Conservation (phyloP, 2,888 invertebrate genomes). For the Lepidocyrtinus sp. region DNA sequence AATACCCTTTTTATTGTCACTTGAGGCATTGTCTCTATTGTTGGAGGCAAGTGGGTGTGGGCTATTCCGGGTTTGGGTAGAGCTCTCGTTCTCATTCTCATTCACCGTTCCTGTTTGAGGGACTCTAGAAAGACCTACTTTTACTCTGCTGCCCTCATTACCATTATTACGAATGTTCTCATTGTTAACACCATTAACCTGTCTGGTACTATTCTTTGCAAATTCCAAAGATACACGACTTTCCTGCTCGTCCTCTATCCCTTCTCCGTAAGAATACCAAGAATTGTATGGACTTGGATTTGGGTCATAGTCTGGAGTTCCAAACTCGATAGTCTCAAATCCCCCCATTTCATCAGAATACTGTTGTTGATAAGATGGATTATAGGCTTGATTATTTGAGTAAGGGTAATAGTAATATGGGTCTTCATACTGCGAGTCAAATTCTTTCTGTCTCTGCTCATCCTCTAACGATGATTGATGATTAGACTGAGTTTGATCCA, state of each 20-base stretch:
- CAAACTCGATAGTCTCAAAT: conserved; percentile 20
- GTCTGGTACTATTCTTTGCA: background rate
- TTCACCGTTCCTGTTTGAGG: conserved; percentile 12
- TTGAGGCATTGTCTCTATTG: background rate
- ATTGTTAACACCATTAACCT: too few relatives aligned
- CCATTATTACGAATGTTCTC: background rate
- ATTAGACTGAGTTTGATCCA: background rate
- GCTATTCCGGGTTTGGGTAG: background rate
- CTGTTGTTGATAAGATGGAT: background rate
- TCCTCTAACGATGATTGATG: background rate
- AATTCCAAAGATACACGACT: conserved; percentile 38
- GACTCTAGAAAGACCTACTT: conserved; percentile 29
- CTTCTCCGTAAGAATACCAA: conserved; percentile 19
- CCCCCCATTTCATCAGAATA: background rate
- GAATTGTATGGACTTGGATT: conserved; percentile 1
- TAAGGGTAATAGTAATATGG: background rate
- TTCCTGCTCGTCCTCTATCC: conserved; percentile 33
- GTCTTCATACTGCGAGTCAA: background rate
- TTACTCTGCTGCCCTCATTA: conserved; percentile 24
- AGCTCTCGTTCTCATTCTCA: background rate
- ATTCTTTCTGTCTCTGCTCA: background rate
- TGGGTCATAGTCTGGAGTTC: conserved; percentile 40
- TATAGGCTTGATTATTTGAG: background rate
- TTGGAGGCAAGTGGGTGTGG: background rate
- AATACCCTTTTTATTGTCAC: conserved; percentile 17